Conservation (phyloP, 2,797 vertebrate genomes). For the Sebastes steindachneri region DNA sequence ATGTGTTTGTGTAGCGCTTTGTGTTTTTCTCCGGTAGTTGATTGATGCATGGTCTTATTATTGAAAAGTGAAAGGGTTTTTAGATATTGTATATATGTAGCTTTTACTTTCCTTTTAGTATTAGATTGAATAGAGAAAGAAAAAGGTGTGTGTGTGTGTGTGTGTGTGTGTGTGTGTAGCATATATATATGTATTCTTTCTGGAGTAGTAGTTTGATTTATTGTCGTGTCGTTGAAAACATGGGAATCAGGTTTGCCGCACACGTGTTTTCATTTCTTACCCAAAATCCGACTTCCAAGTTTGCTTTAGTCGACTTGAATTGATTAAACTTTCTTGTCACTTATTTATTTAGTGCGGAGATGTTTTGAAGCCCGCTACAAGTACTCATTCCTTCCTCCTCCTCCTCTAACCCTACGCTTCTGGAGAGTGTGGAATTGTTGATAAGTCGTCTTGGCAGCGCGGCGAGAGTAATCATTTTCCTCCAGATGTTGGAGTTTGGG, state of each 20-base stretch:
- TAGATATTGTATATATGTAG: not conserved
- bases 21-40: not conserved
- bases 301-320: conserved; percentile 49
- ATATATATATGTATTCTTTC: not conserved
- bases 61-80: not conserved
- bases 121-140: not conserved
- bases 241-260: conserved; percentile 9
- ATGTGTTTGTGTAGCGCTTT: not conserved
- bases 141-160: not conserved
- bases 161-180: not conserved
- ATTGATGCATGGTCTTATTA: not conserved
- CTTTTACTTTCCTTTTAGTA: not conserved
- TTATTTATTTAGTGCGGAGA: conserved; percentile 65
- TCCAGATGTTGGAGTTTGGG: conserved; percentile 81
- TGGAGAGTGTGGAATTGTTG: conserved; percentile 74
- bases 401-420: conserved; percentile 35
- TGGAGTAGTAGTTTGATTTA: conserved; percentile 19
- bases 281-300: conserved; percentile 25
- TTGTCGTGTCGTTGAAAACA: conserved; percentile 15
- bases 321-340: conserved; percentile 50
- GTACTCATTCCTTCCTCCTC: conserved; percentile 45
- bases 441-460: conserved; percentile 77
- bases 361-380: conserved; percentile 64
- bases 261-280: conserved; percentile 23
- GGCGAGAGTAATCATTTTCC: conserved; percentile 76